Evolutionary conservation across 2,113 vertebrate species (phyloP), one percentile per base, ranked within the genome.

Genomic region (Eleginops maclovinus): DNA sequence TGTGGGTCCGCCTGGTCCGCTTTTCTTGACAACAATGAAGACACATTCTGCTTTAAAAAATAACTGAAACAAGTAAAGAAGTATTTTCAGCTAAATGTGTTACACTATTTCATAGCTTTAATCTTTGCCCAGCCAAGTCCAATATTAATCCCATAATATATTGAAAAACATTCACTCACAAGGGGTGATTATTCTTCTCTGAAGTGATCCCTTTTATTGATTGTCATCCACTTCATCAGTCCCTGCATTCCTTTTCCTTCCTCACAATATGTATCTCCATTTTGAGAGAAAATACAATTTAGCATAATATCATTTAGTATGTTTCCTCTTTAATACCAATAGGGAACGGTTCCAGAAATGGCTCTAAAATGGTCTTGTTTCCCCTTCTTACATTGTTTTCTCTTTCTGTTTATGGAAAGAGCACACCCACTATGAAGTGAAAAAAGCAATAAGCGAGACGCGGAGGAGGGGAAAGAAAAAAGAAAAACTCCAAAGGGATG

Each of bases 201-300:
- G 3, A 53, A 15, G 9, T 56, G n/a, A 44, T 67, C 17, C 53
- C 31, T 83, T 46, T 21, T 58, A 66, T 21, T 59, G 28, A 76
- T 22, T 55, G 21, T n/a, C 44, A 74, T 50, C 77, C 66, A 61
- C 58, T 86, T 60, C 72, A 47, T 63, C 68, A 53, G n/a, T 65
- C 41, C 21, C 54, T 36, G 31, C 67, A 63, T 41, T 66, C 22
- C 49, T 41, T 2, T 1, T 40, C 36, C 31, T 3, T 41, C 62
- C 19, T 26, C 28, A 3, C 8, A 11, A 21, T 44, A 46, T 9
- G 17, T 43, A 50, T 22, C 53, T 54, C 58, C 24, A 19, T 46
- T 16, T 15, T 47, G 43, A 19, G 22, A 17, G 13, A 54, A 63
- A 66, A 77, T 14, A 14, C 22, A 63, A 14, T 58, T 50, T 59